Conservation (phyloP, 2,888 invertebrate species). For the Ethmia dodecea region DNA sequence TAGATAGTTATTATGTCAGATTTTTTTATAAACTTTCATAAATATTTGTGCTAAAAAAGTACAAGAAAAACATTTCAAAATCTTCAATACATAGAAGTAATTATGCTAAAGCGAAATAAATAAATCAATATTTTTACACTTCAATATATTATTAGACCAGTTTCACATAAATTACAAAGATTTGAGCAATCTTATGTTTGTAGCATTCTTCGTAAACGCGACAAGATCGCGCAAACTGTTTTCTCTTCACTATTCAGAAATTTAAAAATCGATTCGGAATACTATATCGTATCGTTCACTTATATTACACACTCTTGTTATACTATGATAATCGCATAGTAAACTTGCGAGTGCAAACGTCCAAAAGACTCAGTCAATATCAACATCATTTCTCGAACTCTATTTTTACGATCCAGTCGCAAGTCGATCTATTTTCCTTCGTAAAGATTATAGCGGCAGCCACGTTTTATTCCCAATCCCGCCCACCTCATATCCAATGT, state of each 20-base stretch:
- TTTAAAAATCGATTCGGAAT: too few species aligned
- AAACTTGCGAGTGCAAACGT: constrained; percentile 22
- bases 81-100: background rate
- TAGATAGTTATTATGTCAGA: constrained; percentile 16
- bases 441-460: background rate
- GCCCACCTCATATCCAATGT: too few species aligned
- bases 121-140: constrained; percentile 13
- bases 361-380: too few species aligned
- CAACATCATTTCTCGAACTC: background rate
- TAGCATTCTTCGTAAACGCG: constrained; percentile 2
- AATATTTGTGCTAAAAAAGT: constrained; percentile 29
- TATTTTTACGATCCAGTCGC: background rate
- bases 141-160: constrained; percentile 40
- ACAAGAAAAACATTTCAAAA: constrained; percentile 16
- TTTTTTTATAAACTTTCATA: constrained; percentile 18
- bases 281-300: too few species aligned
- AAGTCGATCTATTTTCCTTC: background rate
- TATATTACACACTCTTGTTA: constrained; percentile 19
- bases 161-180: constrained; percentile 42
- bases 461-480: too few species aligned
- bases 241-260: background rate
- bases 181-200: constrained; percentile 43
- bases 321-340: constrained; percentile 29
- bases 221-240: background rate
- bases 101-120: constrained; percentile 2